phyloP scores from a whole-genome alignment of 1,140 invertebrate species.

The Papilio helenus region DNA sequence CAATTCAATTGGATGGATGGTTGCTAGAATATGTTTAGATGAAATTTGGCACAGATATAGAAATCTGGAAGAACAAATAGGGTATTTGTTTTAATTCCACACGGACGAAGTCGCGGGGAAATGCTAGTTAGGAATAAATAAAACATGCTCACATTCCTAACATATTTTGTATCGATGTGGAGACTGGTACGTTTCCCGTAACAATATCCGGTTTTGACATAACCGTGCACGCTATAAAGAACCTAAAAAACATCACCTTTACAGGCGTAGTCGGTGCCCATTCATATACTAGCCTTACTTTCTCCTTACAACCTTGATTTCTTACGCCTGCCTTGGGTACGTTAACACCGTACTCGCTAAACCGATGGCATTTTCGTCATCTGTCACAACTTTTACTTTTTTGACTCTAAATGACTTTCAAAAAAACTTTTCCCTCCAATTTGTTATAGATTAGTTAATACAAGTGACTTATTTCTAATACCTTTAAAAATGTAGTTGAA shows the following conservation, averaged over 20 bases:
- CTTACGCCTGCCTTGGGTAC: slow-evolving; percentile 62
- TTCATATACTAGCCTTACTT: slow-evolving; percentile 72
- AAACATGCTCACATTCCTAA: slow-evolving; percentile 9
- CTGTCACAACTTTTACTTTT: slow-evolving; percentile 76
- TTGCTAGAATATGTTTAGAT: no score
- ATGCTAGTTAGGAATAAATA: neutral
- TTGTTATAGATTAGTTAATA: slow-evolving; percentile 42
- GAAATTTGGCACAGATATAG: no score
- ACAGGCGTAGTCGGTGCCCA: slow-evolving; percentile 46
- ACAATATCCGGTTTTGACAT: slow-evolving; percentile 42
- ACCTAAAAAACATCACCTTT: slow-evolving; percentile 46
- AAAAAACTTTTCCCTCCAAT: slow-evolving; percentile 45
- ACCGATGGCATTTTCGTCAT: slow-evolving; percentile 67
- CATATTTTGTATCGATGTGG: slow-evolving; percentile 1
- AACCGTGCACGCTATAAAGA: slow-evolving; percentile 46
- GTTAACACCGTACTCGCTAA: slow-evolving; percentile 62
- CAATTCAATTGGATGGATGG: no score
- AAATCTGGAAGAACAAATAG: no score
- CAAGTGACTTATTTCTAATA: slow-evolving; percentile 51
- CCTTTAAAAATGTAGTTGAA: neutral
- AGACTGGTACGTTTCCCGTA: slow-evolving; percentile 32
- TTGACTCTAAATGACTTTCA: slow-evolving; percentile 58
- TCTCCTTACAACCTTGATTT: slow-evolving; percentile 79
- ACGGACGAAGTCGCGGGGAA: no score
- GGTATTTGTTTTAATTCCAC: no score